These are phyloP conservation scores for Stenolophus ochropezus DNA, from an alignment of 2,888 invertebrate species.

Conservation along the genomic window DNA sequence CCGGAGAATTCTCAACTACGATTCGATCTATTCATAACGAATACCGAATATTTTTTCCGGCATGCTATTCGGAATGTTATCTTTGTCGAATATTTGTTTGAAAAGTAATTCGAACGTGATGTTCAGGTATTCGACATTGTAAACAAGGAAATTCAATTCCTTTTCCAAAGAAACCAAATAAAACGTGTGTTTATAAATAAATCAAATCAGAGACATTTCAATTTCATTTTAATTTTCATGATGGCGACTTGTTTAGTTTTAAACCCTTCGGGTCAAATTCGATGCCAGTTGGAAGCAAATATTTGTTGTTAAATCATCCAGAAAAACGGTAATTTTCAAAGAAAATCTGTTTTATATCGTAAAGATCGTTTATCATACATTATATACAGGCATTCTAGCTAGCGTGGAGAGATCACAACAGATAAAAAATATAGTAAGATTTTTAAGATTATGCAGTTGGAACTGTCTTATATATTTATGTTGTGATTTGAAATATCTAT, in stretches of 20 bases:
- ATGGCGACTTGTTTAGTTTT: neutral
- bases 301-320: neutral
- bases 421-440: no score
- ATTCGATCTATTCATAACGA: conserved; percentile 31
- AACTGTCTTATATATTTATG: no score
- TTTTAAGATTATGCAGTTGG: no score
- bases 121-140: conserved; percentile 26
- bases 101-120: conserved; percentile 22
- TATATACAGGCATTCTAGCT: no score
- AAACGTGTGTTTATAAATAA: neutral
- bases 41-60: conserved; percentile 25
- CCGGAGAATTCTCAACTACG: conserved; percentile 3
- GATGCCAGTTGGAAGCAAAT: neutral
- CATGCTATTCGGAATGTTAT: neutral
- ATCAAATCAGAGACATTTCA: neutral
- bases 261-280: neutral
- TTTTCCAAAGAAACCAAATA: conserved; percentile 4
- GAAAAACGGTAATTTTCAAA: no score
- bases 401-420: no score
- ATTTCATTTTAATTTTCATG: neutral
- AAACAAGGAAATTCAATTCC: conserved; percentile 16
- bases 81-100: conserved; percentile 30
- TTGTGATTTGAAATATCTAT: no score
- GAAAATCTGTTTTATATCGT: no score
- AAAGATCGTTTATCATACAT: no score